These are phyloP conservation scores for Mercenaria mercenaria DNA, from an alignment of 1,140 invertebrate genomes.

Conservation along the genomic window DNA sequence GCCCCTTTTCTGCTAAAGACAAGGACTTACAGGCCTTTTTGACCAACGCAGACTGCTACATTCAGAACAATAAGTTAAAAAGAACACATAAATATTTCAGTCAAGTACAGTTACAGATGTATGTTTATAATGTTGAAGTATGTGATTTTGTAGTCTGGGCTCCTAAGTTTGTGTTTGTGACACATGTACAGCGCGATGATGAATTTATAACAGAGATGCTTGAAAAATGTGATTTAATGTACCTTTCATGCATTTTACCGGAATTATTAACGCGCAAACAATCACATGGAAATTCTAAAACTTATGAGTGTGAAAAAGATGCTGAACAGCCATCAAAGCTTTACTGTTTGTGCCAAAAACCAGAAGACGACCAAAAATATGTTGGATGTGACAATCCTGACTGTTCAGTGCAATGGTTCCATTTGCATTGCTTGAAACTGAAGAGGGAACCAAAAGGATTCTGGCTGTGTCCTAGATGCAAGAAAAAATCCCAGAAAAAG, in stretches of 20 bases:
- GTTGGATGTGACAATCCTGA: not conserved
- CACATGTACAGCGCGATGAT: not conserved
- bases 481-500: not conserved
- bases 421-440: not conserved
- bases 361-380: not conserved
- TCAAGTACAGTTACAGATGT: slow-evolving; percentile 60
- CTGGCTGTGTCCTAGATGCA: not conserved
- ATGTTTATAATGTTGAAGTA: slow-evolving; percentile 1
- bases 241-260: not conserved
- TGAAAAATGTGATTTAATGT: not conserved
- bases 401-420: not conserved
- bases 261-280: not conserved
- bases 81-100: slow-evolving; percentile 41
- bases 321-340: not conserved
- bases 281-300: not conserved
- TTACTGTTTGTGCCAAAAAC: not conserved
- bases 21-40: not conserved
- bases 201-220: not conserved
- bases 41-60: not conserved
- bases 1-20: slow-evolving; percentile 32
- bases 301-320: not conserved
- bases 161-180: not conserved
- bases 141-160: slow-evolving; percentile 53
- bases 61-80: not conserved
- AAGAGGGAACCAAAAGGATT: not conserved